phyloP scores from a whole-genome alignment of 1,140 invertebrate species.

The Coptotermes formosanus region DNA sequence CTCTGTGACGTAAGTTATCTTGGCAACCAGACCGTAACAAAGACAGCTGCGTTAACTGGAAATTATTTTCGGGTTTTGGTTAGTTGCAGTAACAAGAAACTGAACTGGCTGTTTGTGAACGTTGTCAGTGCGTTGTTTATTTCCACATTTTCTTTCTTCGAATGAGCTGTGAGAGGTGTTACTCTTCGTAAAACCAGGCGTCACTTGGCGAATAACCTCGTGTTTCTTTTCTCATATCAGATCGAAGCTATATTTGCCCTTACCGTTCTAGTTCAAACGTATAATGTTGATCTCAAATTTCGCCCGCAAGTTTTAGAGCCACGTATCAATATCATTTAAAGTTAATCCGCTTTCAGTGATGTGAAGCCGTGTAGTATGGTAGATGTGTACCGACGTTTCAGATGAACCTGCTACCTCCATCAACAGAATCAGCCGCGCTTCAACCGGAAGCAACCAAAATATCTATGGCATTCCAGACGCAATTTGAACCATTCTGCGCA shows the following conservation, averaged over 20 bases:
- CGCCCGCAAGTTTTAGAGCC: too few species aligned
- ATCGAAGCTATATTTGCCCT: not conserved
- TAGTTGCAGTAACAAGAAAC: not conserved
- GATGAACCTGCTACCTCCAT: too few species aligned
- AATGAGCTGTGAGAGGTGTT: not conserved
- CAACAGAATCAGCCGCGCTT: too few species aligned
- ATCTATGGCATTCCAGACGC: too few species aligned
- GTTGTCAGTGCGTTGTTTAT: not conserved
- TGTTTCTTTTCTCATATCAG: not conserved
- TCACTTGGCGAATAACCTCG: not conserved
- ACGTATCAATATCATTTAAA: too few species aligned
- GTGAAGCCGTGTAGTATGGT: too few species aligned
- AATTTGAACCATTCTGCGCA: too few species aligned
- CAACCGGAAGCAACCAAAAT: too few species aligned
- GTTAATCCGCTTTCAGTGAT: too few species aligned
- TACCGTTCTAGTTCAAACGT: not conserved
- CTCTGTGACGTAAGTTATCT: not conserved
- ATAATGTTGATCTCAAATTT: not conserved
- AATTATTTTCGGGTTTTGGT: not conserved
- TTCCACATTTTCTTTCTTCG: not conserved
- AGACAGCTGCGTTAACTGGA: not conserved
- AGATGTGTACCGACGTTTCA: too few species aligned
- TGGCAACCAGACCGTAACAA: not conserved
- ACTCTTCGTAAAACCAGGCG: not conserved
- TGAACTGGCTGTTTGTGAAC: not conserved